Evolutionary conservation across 2,113 vertebrate genomes (phyloP).

Genomic region (Cacatua alba): DNA sequence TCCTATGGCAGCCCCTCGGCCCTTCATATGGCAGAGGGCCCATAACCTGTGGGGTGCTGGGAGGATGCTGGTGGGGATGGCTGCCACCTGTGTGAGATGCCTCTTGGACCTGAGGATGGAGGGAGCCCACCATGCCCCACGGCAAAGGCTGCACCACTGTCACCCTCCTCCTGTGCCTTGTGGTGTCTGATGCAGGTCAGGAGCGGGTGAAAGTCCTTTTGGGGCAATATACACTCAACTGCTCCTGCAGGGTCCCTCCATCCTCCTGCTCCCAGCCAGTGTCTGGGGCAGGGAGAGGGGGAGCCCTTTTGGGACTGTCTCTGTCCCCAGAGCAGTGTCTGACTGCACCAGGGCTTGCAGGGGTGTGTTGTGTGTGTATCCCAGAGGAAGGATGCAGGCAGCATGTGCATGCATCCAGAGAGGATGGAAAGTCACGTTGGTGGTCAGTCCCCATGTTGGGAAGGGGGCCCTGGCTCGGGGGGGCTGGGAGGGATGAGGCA

Average conservation of each 20-base stretch:
- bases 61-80: not conserved
- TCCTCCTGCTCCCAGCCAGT: not conserved
- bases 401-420: accelerated
- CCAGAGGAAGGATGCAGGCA: not conserved
- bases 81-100: accelerated
- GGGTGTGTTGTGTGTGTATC: accelerated
- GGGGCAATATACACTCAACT: not conserved
- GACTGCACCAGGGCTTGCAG: not conserved
- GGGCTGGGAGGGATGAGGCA: not conserved
- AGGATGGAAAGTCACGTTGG: accelerated
- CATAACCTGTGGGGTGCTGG: not conserved
- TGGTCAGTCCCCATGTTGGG: not conserved
- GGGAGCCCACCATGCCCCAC: accelerated
- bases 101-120: not conserved
- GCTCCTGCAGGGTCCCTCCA: not conserved
- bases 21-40: not conserved
- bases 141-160: not conserved
- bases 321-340: not conserved
- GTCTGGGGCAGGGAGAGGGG: not conserved
- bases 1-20: not conserved
- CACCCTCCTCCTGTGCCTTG: not conserved
- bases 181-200: not conserved
- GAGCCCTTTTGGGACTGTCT: not conserved
- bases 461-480: not conserved
- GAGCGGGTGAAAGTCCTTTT: not conserved